Percentiles rank a stretch among this genome's conserved stretches.
Evolutionary conservation across 2,888 invertebrate genomes (phyloP).

Genomic region (Drosophila sordidula): DNA sequence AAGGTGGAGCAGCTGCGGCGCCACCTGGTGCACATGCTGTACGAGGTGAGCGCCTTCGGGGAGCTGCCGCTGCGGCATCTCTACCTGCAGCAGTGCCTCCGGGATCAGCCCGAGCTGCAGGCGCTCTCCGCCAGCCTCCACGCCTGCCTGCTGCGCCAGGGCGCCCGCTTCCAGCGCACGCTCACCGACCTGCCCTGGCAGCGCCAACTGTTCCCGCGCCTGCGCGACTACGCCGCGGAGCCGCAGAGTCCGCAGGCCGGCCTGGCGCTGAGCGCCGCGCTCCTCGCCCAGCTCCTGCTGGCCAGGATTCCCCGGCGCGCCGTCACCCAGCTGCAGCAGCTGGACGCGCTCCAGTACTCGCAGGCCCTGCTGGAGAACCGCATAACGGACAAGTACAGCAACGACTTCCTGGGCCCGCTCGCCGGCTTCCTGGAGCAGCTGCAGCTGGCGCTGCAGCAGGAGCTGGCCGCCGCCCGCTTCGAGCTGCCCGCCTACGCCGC

Average conservation of each 20-base stretch:
- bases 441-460: constrained; percentile 51
- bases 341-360: constrained; percentile 82
- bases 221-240: constrained; percentile 78
- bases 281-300: constrained; percentile 71
- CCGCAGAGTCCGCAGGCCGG: constrained; percentile 33
- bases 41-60: constrained; percentile 83
- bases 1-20: constrained; percentile 43
- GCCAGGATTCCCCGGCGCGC: constrained; percentile 53
- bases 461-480: constrained; percentile 60
- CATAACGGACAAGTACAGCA: constrained; percentile 79
- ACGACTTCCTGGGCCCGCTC: constrained; percentile 75
- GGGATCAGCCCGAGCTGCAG: constrained; percentile 33
- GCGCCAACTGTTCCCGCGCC: constrained; percentile 77
- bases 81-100: constrained; percentile 67
- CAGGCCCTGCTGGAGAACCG: constrained; percentile 71
- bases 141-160: constrained; percentile 40
- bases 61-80: constrained; percentile 83
- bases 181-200: constrained; percentile 83
- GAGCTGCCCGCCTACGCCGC: constrained; percentile 66
- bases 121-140: constrained; percentile 53
- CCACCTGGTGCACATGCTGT: constrained; percentile 84
- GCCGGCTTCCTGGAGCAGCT: constrained; percentile 67
- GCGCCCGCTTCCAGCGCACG: constrained; percentile 7
- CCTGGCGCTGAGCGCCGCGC: constrained; percentile 63
- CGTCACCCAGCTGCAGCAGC: constrained; percentile 60